Percentiles rank a stretch among this genome's conserved stretches.
phyloP scores from a whole-genome alignment of 1,140 invertebrate genomes.

The Hylyphantes graminicola region DNA sequence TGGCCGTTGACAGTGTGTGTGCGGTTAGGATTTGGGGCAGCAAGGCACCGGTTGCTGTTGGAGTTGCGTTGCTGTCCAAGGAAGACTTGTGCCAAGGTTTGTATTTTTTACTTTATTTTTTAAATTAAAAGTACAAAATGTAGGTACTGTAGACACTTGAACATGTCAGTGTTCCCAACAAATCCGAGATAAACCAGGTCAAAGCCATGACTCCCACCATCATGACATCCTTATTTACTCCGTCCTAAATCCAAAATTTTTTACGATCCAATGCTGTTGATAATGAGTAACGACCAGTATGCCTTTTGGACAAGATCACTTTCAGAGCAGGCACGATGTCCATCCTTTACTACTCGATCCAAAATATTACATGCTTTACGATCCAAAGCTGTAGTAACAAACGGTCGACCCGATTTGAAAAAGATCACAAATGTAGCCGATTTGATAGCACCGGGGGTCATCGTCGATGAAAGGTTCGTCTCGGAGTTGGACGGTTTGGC shows the following conservation, averaged over 20 bases:
- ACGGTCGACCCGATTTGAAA: constrained; percentile 72
- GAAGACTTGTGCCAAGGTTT: constrained; percentile 75
- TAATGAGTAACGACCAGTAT: too few relatives aligned
- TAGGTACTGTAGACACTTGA: not conserved
- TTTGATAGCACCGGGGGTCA: too few relatives aligned
- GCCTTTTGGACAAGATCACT: too few relatives aligned
- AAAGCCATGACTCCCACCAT: constrained; percentile 80
- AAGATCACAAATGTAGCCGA: constrained; percentile 79
- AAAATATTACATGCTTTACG: constrained; percentile 83
- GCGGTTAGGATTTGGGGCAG: constrained; percentile 78
- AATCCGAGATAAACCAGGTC: constrained; percentile 77
- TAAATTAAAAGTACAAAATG: too few relatives aligned
- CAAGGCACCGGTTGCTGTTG: constrained; percentile 81
- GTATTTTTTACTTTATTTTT: too few relatives aligned
- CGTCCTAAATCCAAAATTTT: constrained; percentile 80
- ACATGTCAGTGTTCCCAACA: too few relatives aligned
- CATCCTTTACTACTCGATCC: constrained; percentile 78
- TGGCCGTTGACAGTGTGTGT: constrained; percentile 75
- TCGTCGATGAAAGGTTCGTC: constrained; percentile 67
- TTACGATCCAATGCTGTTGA: too few relatives aligned
- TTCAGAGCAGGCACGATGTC: too few relatives aligned
- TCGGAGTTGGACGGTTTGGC: constrained; percentile 72
- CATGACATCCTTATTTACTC: too few relatives aligned
- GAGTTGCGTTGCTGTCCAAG: constrained; percentile 77
- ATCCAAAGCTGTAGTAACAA: constrained; percentile 79